Evolutionary conservation across 1,140 invertebrate genomes (phyloP), one percentile per base, ranked within the genome.

Genomic region (Diabrotica virgifera): DNA sequence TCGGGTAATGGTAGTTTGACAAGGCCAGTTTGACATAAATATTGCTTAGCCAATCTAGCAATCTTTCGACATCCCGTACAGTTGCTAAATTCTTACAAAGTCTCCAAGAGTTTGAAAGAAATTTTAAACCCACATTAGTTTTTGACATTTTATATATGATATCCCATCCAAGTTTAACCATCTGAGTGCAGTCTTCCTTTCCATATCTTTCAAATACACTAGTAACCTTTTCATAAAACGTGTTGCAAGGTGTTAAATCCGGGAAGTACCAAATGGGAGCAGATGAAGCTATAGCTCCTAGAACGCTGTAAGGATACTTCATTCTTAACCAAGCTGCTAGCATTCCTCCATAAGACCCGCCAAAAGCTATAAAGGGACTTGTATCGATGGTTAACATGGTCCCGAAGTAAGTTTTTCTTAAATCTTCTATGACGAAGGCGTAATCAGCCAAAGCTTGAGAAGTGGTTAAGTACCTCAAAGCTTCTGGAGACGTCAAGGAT

Each of bases 331-430:
- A 99, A 5, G 96, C 93, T 35, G 96, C 86, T 40, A 99, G 80
- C 97, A 99, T 99, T 57, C 96, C 97, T 2, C 93, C 93, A 71
- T 98, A 98, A 0, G 94, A 97, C 76, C 94, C 94, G 62, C 96
- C 97, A 82, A 99, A 97, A 11, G 89, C 90, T 72, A 98, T 89
- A 0, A 98, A 91, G 0, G 94, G 90, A 68, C 66, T 74, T 75
- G 69, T 70, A 54, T 70, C 69, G 40, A 63, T 66, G 7, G 58
- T 79, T 71, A 63, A 79, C 70, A 56, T 66, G 5, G 52, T 68
- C 10, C 12, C 40, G 36, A 58, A 68, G 0, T 59, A 73, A 46
- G 75, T 74, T 63, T 73, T 78, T 63, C 80, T 77, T 1, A 97
- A 72, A 70, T 86, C 82, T 36, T 84, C 79, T 12, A 99, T 86